phyloP scores from a whole-genome alignment of 1,140 invertebrate species.

The Drosophila kepulauana region DNA sequence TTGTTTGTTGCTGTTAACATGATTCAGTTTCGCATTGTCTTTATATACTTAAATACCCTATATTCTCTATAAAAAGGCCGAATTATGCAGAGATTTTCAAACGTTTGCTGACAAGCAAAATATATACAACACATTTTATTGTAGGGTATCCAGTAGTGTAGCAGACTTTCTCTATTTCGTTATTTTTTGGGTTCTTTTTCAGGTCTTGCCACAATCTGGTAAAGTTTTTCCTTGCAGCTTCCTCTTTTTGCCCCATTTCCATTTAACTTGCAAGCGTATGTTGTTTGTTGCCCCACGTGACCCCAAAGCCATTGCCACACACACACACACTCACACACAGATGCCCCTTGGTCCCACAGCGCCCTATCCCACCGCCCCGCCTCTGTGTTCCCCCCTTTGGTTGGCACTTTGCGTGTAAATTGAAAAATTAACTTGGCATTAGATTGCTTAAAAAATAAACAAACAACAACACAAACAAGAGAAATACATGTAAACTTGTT shows the following conservation, averaged over 20 bases:
- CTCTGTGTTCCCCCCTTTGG: background rate
- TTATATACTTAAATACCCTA: slow-evolving; percentile 13
- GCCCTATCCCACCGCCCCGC: too few relatives aligned
- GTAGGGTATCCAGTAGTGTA: background rate
- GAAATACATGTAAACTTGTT: slow-evolving; percentile 7
- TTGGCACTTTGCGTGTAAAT: slow-evolving; percentile 49
- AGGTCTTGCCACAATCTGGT: slow-evolving; percentile 18
- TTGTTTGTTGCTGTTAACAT: slow-evolving; percentile 22
- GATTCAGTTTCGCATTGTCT: slow-evolving; percentile 18
- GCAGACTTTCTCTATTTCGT: background rate
- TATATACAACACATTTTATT: too few relatives aligned
- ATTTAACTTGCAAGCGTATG: slow-evolving; percentile 22
- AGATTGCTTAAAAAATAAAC: slow-evolving; percentile 33
- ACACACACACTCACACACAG: too few relatives aligned
- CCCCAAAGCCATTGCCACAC: background rate
- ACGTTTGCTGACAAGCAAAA: too few relatives aligned
- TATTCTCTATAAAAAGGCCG: background rate
- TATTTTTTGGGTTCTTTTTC: background rate
- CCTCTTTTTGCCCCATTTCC: slow-evolving; percentile 2
- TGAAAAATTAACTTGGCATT: slow-evolving; percentile 55
- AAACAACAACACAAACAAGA: slow-evolving; percentile 6
- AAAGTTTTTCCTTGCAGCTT: slow-evolving; percentile 26
- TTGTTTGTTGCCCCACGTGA: slow-evolving; percentile 6
- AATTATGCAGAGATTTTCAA: too few relatives aligned
- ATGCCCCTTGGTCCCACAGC: background rate